Evolutionary conservation across 2,797 vertebrate species (phyloP), one percentile per base, ranked within the genome.

Genomic region (Oreochromis grahami): DNA sequence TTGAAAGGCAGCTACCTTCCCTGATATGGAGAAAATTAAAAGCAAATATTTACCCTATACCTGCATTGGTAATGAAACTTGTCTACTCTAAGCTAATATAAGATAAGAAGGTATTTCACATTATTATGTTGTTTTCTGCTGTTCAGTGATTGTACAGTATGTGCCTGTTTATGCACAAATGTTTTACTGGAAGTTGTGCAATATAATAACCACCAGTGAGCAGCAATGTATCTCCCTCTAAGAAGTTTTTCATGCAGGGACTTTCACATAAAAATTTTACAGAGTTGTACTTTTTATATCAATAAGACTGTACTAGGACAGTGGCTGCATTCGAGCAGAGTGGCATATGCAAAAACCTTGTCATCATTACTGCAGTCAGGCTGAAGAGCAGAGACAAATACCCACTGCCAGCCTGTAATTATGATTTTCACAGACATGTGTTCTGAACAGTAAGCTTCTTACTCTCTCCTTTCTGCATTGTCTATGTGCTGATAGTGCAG

Each of bases 11-110:
- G 77, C 53, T 34, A 79, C 74, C 24, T 41, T 81, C 53, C 52
- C 45, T 56, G 68, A 86, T 36, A 70, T 53, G 48, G 84, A 82
- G 84, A 6, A 86, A 92, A 91, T 86, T 80, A 87, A 88, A 92
- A 88, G 56, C 83, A 89, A 90, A 90, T 80, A 89, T 88, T 87
- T 86, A 48, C 78, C 21, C 78, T 83, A 36, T 36, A 29, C 26
- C 74, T 76, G 51, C 80, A 29, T 70, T 72, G 78, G 78, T 51
- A 88, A 91, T 87, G 56, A 80, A 86, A 87, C 10, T 79, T 63
- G 11, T 81, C 72, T 53, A 76, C 41, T 79, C 63, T 63, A 26
- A 56, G 8, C 36, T 80, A 77, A 90, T 86, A 85, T 84, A 63
- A 36, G 58, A 79, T 63, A 74, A 60, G 78, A 45, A 83, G 82